Percentiles rank a stretch among this genome's conserved stretches.
Evolutionary conservation across 2,113 vertebrate genomes (phyloP).

Genomic region (Octodon degus): DNA sequence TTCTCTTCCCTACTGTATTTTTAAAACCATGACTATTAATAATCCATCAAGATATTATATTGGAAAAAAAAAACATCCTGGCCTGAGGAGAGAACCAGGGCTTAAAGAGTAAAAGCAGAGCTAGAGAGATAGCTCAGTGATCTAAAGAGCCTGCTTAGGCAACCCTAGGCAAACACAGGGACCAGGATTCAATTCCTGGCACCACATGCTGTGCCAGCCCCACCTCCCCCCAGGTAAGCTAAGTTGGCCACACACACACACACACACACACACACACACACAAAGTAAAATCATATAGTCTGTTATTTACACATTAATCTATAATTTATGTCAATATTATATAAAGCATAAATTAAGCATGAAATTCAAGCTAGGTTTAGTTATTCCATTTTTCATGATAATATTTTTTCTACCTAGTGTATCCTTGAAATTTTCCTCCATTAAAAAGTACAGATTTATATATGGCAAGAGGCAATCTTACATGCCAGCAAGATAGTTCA

Average conservation of each 20-base stretch:
- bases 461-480: not conserved
- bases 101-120: not conserved
- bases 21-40: conserved; percentile 27
- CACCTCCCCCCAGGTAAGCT: too few relatives aligned
- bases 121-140: too few relatives aligned
- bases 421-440: not conserved
- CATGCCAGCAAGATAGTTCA: too few relatives aligned
- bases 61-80: conserved; percentile 26
- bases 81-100: not conserved
- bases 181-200: too few relatives aligned
- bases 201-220: too few relatives aligned
- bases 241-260: too few relatives aligned
- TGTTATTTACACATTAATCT: not conserved
- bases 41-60: conserved; percentile 37
- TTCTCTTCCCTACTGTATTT: not conserved
- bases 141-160: too few relatives aligned
- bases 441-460: not conserved
- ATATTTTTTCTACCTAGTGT: conserved; percentile 19
- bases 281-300: not conserved
- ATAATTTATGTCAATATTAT: not conserved
- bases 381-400: not conserved
- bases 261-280: not conserved
- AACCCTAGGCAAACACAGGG: too few relatives aligned
- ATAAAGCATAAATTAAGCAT: not conserved
- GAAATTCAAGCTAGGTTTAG: not conserved